Evolutionary conservation across 2,888 invertebrate species (phyloP).

Genomic region (Hemistola chrysoprasaria): DNA sequence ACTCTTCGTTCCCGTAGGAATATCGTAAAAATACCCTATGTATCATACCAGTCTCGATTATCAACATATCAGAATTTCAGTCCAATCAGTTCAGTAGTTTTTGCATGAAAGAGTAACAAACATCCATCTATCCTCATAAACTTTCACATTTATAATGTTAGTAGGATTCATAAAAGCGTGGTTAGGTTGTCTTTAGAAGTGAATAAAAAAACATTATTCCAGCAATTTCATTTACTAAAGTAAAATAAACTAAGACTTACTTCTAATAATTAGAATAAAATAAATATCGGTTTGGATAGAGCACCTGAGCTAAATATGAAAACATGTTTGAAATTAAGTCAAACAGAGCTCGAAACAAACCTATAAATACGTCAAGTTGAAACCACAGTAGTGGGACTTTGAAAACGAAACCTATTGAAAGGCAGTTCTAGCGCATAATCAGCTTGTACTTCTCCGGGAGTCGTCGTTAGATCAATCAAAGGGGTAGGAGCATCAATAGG

Average conservation of each 20-base stretch:
- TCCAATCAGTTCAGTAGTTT: no score
- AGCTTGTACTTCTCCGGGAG: slow-evolving; percentile 72
- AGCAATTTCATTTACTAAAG: slow-evolving; percentile 4
- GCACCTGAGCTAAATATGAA: slow-evolving; percentile 55
- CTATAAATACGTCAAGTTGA: slow-evolving; percentile 68
- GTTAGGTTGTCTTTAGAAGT: no score
- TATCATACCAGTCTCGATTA: no score
- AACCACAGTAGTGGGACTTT: slow-evolving; percentile 77
- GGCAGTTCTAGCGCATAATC: slow-evolving; percentile 74
- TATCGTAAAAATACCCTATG: no score
- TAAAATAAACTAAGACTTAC: slow-evolving; percentile 5
- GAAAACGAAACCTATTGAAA: slow-evolving; percentile 75
- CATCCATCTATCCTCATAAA: no score
- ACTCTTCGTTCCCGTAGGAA: no score
- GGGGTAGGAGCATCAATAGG: slow-evolving; percentile 56
- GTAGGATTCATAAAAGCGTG: no score
- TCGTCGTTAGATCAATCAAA: slow-evolving; percentile 60
- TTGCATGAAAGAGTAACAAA: no score
- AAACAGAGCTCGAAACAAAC: slow-evolving; percentile 55
- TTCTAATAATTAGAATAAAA: slow-evolving; percentile 48
- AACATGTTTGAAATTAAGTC: slow-evolving; percentile 54
- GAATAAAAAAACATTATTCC: background rate
- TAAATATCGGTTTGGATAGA: slow-evolving; percentile 62
- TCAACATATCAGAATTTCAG: no score
- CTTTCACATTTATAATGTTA: no score